A percentile compares a stretch with the other conserved stretches of the same genome.
Conservation (phyloP, 2,888 invertebrate species). For the Synergus umbraculus region DNA sequence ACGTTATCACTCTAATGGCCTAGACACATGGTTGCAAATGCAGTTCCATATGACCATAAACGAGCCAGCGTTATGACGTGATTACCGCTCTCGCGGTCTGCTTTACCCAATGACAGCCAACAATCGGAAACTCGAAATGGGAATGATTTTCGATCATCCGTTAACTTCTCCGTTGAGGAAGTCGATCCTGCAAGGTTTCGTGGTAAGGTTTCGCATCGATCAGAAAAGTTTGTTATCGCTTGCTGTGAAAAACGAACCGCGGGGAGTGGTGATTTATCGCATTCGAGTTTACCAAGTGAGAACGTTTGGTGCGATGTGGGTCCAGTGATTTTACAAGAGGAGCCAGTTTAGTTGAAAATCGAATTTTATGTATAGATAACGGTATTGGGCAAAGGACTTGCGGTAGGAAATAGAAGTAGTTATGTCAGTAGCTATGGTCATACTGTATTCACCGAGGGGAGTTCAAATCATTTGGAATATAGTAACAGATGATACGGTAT, state of each 20-base stretch:
- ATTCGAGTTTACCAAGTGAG: conserved; percentile 48
- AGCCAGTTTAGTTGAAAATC: not conserved
- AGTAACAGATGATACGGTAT: conserved; percentile 38
- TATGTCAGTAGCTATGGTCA: not conserved
- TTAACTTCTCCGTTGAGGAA: not conserved
- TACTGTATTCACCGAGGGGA: not conserved
- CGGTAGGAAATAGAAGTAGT: conserved; percentile 26
- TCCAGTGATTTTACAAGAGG: conserved; percentile 20
- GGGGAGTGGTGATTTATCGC: conserved; percentile 49
- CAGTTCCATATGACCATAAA: conserved; percentile 16
- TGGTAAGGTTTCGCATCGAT: conserved; percentile 50
- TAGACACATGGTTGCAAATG: not conserved
- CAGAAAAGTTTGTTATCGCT: conserved; percentile 51
- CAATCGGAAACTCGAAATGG: not conserved
- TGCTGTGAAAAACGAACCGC: conserved; percentile 48
- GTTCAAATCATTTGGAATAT: conserved; percentile 36
- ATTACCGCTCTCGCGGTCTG: not conserved
- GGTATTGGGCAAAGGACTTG: not conserved
- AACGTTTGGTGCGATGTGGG: conserved; percentile 48
- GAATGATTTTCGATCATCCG: not conserved
- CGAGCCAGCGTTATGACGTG: not conserved
- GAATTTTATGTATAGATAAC: conserved; percentile 11
- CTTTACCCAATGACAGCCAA: not conserved
- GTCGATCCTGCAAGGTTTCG: conserved; percentile 41
- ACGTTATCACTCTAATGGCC: conserved; percentile 11